Evolutionary conservation across 1,140 invertebrate genomes (phyloP), one percentile per base, ranked within the genome.

Genomic region (Oedothorax gibbosus): DNA sequence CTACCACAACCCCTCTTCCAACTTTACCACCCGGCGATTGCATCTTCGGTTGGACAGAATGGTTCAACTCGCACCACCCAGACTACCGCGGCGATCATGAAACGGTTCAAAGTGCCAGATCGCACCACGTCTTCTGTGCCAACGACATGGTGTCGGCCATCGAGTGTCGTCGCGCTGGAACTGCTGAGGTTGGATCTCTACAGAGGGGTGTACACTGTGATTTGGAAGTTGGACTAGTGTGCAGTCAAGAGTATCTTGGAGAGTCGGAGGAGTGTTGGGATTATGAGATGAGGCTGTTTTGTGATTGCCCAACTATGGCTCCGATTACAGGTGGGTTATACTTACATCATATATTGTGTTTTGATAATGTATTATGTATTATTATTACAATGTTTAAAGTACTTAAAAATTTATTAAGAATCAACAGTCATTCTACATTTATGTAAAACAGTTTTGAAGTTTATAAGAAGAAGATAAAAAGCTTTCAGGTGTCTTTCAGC

Each of bases 251-350:
- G 4, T 20, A 50, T 7, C 54, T 72, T 0, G 35, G 56, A 0
- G 76, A 49, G 50, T 87, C 88, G 0, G 78, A 88, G 18, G 86
- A 86, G 64, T 91, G 90, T 86, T 87, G 79, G 72, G 90, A 91
- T 85, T 91, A 90, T 88, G 90, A 91, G 87, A 88, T 91, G 6
- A 86, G 90, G 56, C 88, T 90, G 85, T 88, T 88, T 84, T 91
- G 91, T 87, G 90, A 91, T 18, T 91, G 91, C 87, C 83, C 83
- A 20, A 78, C 73, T 5, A 12, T 57, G 4, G 53, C 73, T 35
- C 64, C 73, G 4, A 14, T 71, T 9, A 75, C 81, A 8, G 53
- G 81, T 84, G 57, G 68, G 18, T 62, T 62, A 15, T 2, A 35
- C 35, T 35, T 35, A 35, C 35, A 35, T 35, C 35, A 35, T 35